Evolutionary conservation across 2,888 invertebrate species (phyloP).

Genomic region (Augochlorella aurata): DNA sequence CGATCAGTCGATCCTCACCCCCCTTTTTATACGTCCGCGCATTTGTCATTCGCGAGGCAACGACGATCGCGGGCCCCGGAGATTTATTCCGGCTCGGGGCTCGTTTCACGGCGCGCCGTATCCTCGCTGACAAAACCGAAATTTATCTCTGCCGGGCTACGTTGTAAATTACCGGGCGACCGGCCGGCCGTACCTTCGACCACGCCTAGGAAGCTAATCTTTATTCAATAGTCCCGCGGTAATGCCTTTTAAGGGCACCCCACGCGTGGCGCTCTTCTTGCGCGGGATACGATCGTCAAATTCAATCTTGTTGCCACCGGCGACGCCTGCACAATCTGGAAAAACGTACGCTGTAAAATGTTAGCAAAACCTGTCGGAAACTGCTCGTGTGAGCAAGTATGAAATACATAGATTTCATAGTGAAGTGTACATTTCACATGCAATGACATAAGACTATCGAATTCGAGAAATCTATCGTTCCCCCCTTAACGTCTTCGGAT

Average conservation of each 20-base stretch:
- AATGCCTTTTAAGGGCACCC: constrained; percentile 24
- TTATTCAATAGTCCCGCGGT: constrained; percentile 23
- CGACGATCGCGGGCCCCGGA: constrained; percentile 40
- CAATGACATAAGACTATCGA: background rate
- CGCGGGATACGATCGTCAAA: background rate
- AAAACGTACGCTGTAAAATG: background rate
- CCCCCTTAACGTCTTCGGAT: background rate
- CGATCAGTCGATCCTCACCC: constrained; percentile 6
- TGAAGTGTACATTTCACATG: no score
- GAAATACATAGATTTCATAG: no score
- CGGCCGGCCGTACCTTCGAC: background rate
- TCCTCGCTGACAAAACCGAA: constrained; percentile 44
- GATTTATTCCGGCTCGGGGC: constrained; percentile 40
- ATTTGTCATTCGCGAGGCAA: constrained; percentile 48
- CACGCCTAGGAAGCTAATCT: constrained; percentile 20
- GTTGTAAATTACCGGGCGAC: constrained; percentile 34
- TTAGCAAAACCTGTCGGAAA: background rate
- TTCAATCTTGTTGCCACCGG: background rate
- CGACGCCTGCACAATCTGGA: background rate
- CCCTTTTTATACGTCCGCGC: constrained; percentile 32
- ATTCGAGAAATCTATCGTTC: background rate
- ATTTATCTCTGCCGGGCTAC: constrained; percentile 38
- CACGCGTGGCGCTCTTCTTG: background rate
- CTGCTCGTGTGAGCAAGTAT: background rate
- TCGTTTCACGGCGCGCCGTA: constrained; percentile 39